Conservation (phyloP, 2,113 vertebrate species). For the Alouatta palliata region DNA sequence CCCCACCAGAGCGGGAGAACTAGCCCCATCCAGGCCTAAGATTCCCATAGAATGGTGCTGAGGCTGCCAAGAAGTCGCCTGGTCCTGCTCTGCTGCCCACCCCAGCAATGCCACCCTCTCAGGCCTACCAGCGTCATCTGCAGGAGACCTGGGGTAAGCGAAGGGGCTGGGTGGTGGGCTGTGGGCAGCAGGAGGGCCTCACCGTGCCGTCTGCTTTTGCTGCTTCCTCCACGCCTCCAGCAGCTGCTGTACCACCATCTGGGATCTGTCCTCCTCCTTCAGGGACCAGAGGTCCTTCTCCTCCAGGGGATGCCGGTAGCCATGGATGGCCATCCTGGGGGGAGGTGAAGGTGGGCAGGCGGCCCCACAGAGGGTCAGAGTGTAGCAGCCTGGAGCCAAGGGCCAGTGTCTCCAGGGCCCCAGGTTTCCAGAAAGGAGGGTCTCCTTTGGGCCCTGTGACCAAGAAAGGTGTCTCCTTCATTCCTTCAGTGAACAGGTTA, state of each 20-base stretch:
- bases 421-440: not conserved
- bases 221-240: conserved; percentile 92
- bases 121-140: too few species aligned
- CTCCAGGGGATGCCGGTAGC: conserved; percentile 93
- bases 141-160: not conserved
- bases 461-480: not conserved
- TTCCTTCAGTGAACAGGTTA: not conserved
- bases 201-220: conserved; percentile 74
- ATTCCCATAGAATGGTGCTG: too few species aligned
- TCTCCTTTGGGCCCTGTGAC: not conserved
- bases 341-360: not conserved
- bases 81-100: not conserved
- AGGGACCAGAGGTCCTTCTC: conserved; percentile 95
- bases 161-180: not conserved
- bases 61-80: not conserved
- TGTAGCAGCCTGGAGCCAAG: not conserved
- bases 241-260: conserved; percentile 87
- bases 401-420: not conserved
- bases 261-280: conserved; percentile 89
- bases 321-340: conserved; percentile 91
- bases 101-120: not conserved
- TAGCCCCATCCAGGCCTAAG: not conserved
- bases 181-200: not conserved
- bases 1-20: not conserved
- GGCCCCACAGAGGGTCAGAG: not conserved